A percentile compares a stretch with the other conserved stretches of the same genome.
Conservation (phyloP, 2,797 vertebrate genomes). For the Phalanger gymnotis region DNA sequence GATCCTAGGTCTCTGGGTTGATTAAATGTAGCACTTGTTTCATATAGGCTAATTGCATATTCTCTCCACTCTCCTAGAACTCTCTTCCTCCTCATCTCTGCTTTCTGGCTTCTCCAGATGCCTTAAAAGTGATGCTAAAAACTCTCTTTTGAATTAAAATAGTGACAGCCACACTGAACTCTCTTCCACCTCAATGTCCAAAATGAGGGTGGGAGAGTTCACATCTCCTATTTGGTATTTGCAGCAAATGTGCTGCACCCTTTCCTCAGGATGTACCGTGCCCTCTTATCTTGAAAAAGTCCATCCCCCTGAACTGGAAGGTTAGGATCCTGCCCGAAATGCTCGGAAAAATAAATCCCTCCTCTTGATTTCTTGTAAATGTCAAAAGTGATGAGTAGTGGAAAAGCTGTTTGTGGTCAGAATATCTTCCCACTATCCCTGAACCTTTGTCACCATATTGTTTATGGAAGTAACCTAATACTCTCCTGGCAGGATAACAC, state of each 20-base stretch:
- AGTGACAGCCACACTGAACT: background rate
- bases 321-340: slow-evolving; percentile 61
- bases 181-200: background rate
- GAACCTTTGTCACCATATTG: slow-evolving; percentile 68
- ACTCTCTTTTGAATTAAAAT: background rate
- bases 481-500: slow-evolving; percentile 36
- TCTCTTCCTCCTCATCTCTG: background rate
- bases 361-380: slow-evolving; percentile 70
- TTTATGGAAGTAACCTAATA: slow-evolving; percentile 34
- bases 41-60: background rate
- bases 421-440: slow-evolving; percentile 52
- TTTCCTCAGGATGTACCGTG: slow-evolving; percentile 83
- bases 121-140: background rate
- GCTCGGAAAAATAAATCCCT: slow-evolving; percentile 75
- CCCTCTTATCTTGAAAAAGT: slow-evolving; percentile 74
- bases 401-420: slow-evolving; percentile 60
- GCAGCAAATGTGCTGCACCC: slow-evolving; percentile 68
- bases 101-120: background rate
- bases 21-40: background rate
- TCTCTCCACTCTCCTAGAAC: background rate
- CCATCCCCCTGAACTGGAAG: slow-evolving; percentile 63
- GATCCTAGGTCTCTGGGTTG: background rate
- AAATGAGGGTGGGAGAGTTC: slow-evolving; percentile 42
- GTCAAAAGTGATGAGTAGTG: slow-evolving; percentile 72
- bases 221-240: background rate